Conservation (phyloP, 2,888 invertebrate genomes). For the Stratiomys singularior region DNA sequence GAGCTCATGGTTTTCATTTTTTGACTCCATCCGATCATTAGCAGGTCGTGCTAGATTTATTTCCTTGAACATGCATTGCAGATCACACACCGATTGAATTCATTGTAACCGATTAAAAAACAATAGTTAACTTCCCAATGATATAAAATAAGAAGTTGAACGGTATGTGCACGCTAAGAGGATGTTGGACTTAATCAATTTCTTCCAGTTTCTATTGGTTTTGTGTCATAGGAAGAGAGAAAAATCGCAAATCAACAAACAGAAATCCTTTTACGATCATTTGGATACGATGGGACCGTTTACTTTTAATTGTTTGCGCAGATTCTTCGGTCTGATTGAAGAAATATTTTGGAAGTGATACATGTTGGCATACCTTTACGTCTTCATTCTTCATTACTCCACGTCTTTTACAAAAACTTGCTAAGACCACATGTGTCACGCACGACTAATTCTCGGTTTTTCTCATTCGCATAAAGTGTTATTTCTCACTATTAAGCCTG, state of each 20-base stretch:
- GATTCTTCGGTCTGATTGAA: too few species aligned
- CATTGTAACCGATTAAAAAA: conserved; percentile 10
- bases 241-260: too few species aligned
- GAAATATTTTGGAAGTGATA: too few species aligned
- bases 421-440: conserved; percentile 40
- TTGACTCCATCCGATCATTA: not conserved
- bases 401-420: not conserved
- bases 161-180: not conserved
- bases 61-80: not conserved
- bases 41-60: conserved; percentile 13
- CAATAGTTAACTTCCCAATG: not conserved
- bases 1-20: not conserved
- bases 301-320: too few species aligned
- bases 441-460: conserved; percentile 27
- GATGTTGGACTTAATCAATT: too few species aligned
- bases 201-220: too few species aligned
- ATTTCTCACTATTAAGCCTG: not conserved
- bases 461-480: conserved; percentile 35
- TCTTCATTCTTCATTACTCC: not conserved
- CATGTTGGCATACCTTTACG: not conserved
- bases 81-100: conserved; percentile 11
- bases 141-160: not conserved
- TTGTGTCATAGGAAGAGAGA: too few species aligned
- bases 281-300: too few species aligned
- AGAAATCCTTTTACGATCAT: too few species aligned